Conservation (phyloP, 2,113 vertebrate genomes). For the Archilochus colubris region DNA sequence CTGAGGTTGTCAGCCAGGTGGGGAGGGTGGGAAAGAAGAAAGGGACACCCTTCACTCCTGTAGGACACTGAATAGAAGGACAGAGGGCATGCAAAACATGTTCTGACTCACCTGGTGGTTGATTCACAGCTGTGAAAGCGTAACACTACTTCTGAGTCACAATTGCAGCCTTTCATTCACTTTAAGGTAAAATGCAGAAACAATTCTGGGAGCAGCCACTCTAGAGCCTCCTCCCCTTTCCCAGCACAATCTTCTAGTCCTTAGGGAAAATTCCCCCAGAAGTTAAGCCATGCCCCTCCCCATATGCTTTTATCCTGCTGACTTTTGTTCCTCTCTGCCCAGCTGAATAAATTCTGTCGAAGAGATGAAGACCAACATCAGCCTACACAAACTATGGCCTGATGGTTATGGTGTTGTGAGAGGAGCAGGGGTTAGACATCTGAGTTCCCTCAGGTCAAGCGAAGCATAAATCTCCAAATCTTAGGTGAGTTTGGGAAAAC, state of each 20-base stretch:
- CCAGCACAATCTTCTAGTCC: not conserved
- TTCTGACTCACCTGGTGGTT: not conserved
- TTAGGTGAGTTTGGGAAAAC: not conserved
- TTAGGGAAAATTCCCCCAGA: not conserved
- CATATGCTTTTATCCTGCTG: not conserved
- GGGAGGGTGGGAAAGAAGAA: not conserved
- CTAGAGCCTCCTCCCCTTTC: not conserved
- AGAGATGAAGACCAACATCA: not conserved
- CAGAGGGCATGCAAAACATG: not conserved
- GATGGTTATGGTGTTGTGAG: not conserved
- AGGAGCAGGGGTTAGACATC: not conserved
- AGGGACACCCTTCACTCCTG: not conserved
- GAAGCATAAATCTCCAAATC: not conserved
- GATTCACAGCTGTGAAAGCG: not conserved
- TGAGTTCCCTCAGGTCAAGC: not conserved
- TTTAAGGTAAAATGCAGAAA: not conserved
- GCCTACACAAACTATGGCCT: not conserved
- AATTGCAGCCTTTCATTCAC: not conserved
- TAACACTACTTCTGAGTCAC: not conserved
- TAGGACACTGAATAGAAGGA: not conserved
- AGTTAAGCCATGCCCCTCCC: not conserved
- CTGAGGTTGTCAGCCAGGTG: fast-evolving
- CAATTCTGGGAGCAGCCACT: not conserved
- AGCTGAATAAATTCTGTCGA: not conserved
- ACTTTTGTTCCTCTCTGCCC: not conserved